Evolutionary conservation across 64 coral and sea anemone genomes (phyloP), one percentile per base, ranked within the genome.

Genomic region (Orbicella faveolata): DNA sequence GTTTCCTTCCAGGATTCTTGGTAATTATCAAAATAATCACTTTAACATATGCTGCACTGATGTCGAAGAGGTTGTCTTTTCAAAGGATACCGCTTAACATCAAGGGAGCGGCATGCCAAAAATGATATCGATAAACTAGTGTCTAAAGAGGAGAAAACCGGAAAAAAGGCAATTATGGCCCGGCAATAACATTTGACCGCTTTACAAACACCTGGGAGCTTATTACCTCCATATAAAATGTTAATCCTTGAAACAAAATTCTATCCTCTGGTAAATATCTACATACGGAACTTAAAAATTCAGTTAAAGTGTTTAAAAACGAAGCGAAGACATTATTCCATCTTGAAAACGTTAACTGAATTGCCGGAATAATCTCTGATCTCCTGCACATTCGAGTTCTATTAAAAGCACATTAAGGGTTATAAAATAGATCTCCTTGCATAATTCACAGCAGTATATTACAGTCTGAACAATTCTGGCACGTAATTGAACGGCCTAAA

Each of bases 391-490:
- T 63, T 70, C 64, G 81, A 39, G 35, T 70, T 84, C 64, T 36
- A 84, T 84, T 84, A 84, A 84, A 84, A 70, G 36, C 8, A 52
- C 63, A 84, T 84, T 84, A 84, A 84, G 41, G 70, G 41, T 66
- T 36, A 39, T 34, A 62, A 34, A 36, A 63, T 30, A 81, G 54
- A 81, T n/a, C 25, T 53, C 52, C 33, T 81, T 63, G 53, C 51
- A 62, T 81, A 61, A 8, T 57, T 81, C 79, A 81, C 80, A 66
- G 61, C 34, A 64, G 80, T 39, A 63, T 64, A 83, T 39, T 39
- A 10, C 14, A 83, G 61, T 41, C 34, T 66, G 80, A 64, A 66
- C 21, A 61, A 55, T 48, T 9, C 75, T 51, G 39, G 18, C 75
- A 77, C 15, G 18, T 19, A 77, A 36, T 77, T 77, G 36, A 77